Base-by-base conservation (phyloP, 2,888 invertebrate genomes). In the Cryptocephalus primarius region DNA sequence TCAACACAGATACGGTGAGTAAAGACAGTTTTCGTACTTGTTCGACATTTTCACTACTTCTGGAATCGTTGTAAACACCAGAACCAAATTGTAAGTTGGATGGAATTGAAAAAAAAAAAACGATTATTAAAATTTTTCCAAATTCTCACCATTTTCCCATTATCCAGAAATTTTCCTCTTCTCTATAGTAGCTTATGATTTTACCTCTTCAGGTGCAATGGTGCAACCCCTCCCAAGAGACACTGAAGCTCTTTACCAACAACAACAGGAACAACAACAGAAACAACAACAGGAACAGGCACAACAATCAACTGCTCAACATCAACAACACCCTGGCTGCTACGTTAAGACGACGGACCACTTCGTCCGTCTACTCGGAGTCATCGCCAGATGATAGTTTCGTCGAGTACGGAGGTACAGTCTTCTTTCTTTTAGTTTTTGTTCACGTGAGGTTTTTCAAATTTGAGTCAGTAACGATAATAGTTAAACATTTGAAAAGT, bases 381-480 rank as follows among this genome's bases (percentile, higher is more conserved):
- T 70, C 69, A 33, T 74, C 73, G 45, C 75, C 75, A 57, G 72
- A 75, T 64, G 76, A 76, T 62, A 75, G 75, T 61, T 64, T 75
- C 36, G 66, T 72, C 36, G 75, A 77, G 52, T 75, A 69, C 64
- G 75, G 75, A 67, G 75, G 75, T 75, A 62, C 2, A 36, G 36
- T 36, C 6, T 36, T 36, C 34, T 34, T 34, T 34, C 34, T n/a
- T n/a, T n/a, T n/a, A n/a, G n/a, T n/a, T n/a, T n/a, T n/a, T n/a
- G n/a, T n/a, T n/a, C n/a, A n/a, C n/a, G n/a, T n/a, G n/a, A n/a
- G n/a, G n/a, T n/a, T n/a, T n/a, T n/a, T n/a, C n/a, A n/a, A n/a
- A n/a, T n/a, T n/a, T n/a, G n/a, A n/a, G n/a, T n/a, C n/a, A n/a
- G n/a, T n/a, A n/a, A n/a, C n/a, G n/a, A n/a, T n/a, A n/a, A n/a